Conservation (phyloP, 1,140 invertebrate species). For the Lysiphlebus fabarum region DNA sequence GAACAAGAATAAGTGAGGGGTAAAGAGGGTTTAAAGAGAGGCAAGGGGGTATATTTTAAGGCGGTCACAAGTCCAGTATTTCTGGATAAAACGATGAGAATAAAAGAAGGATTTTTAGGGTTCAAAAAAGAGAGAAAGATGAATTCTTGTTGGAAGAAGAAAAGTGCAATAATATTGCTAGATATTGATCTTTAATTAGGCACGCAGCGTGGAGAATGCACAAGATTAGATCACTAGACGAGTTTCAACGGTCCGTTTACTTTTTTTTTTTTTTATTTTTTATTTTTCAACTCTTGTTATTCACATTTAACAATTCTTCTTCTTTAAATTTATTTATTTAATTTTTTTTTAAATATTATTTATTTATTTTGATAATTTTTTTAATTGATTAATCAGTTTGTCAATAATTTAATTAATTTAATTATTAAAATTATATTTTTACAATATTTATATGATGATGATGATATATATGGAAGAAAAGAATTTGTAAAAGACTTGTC, state of each 20-base stretch:
- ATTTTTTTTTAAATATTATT: slow-evolving; percentile 12
- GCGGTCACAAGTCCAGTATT: too few species aligned
- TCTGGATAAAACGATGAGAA: too few species aligned
- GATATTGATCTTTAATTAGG: slow-evolving; percentile 58
- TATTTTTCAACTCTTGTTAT: slow-evolving; percentile 9
- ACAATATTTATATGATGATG: too few species aligned
- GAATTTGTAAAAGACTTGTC: background rate
- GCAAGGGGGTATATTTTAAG: background rate
- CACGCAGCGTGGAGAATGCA: slow-evolving; percentile 51
- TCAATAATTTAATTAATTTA: background rate
- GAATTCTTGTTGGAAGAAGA: slow-evolving; percentile 2
- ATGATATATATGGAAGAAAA: too few species aligned
- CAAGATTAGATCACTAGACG: slow-evolving; percentile 53
- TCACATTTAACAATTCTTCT: slow-evolving; percentile 8
- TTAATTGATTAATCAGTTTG: slow-evolving; percentile 2
- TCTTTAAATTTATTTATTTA: slow-evolving; percentile 9
- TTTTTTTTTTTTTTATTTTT: slow-evolving; percentile 13
- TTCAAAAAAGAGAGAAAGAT: slow-evolving; percentile 1
- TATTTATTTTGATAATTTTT: slow-evolving; percentile 15
- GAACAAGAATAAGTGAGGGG: slow-evolving; percentile 26
- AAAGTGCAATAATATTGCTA: slow-evolving; percentile 53
- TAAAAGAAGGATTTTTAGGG: too few species aligned
- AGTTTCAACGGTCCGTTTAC: slow-evolving; percentile 28
- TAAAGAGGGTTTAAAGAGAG: slow-evolving; percentile 15
- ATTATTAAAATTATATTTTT: too few species aligned